Conservation (phyloP, 64 coral and sea anemone species). For the Montipora foliosa region DNA sequence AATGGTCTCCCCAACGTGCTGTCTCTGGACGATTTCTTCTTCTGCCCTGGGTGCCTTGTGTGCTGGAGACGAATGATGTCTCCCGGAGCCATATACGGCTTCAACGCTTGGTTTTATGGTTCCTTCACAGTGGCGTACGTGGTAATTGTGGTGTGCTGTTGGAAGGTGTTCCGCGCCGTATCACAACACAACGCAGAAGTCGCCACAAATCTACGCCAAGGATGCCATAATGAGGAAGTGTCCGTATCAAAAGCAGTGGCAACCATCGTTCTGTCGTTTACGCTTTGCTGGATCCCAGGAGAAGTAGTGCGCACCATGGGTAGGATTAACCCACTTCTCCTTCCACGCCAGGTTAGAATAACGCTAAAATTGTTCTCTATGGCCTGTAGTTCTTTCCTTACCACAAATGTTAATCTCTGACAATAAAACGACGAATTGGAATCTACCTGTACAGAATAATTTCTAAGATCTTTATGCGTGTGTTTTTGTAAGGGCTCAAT, state of each 20-base stretch:
- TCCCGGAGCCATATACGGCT: neutral
- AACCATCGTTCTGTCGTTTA: slow-evolving; percentile 26
- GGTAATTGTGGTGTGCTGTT: slow-evolving; percentile 24
- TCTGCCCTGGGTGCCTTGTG: too few species aligned
- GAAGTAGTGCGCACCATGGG: slow-evolving; percentile 40
- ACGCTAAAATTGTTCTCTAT: too few species aligned
- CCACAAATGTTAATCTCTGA: neutral
- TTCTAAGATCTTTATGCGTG: too few species aligned
- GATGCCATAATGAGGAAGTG: slow-evolving; percentile 8
- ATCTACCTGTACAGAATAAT: too few species aligned
- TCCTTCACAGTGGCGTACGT: slow-evolving; percentile 25
- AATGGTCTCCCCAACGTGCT: too few species aligned
- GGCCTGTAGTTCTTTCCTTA: neutral
- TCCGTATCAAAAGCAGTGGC: slow-evolving; percentile 40
- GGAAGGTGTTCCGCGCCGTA: slow-evolving; percentile 41
- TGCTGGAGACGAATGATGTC: too few species aligned
- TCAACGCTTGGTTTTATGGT: slow-evolving; percentile 45
- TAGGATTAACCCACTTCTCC: slow-evolving; percentile 34
- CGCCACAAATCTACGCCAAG: neutral
- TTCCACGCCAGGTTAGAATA: slow-evolving; percentile 18
- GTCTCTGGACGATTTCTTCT: too few species aligned
- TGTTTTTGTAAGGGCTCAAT: too few species aligned
- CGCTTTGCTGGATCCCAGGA: slow-evolving; percentile 23
- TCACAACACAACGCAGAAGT: slow-evolving; percentile 4
- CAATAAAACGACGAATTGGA: neutral